phyloP scores from a whole-genome alignment of 1,140 invertebrate genomes.

The Sesamia nonagrioides region DNA sequence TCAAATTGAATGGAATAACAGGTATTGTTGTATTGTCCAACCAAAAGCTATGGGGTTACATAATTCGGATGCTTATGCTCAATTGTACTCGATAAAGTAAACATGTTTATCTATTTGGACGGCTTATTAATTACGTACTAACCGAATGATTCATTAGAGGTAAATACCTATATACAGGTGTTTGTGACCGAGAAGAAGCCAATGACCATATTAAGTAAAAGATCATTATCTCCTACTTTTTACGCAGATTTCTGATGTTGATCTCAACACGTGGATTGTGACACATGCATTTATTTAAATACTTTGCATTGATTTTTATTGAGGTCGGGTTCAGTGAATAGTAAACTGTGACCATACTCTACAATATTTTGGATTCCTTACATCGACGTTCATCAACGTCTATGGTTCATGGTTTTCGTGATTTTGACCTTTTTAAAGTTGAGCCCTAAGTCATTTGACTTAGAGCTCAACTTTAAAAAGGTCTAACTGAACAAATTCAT shows the following conservation, averaged over 20 bases:
- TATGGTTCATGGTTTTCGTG: no score
- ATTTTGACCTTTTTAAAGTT: no score
- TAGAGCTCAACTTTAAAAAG: no score
- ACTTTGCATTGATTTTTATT: background rate
- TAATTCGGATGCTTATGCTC: background rate
- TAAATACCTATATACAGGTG: background rate
- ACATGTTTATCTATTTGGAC: background rate
- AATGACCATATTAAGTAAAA: slow-evolving; percentile 16
- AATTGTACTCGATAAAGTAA: background rate
- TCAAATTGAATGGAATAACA: no score
- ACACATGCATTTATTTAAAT: background rate
- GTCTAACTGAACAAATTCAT: no score
- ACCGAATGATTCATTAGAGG: slow-evolving; percentile 21
- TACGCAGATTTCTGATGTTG: slow-evolving; percentile 17
- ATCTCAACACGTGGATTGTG: slow-evolving; percentile 2
- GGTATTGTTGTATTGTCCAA: background rate
- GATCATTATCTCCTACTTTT: slow-evolving; percentile 14
- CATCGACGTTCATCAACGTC: no score
- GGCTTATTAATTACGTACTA: background rate
- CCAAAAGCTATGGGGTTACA: background rate
- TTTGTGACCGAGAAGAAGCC: background rate
- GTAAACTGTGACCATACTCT: no score
- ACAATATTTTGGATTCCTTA: no score
- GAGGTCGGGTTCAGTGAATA: background rate
- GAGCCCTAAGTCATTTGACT: no score